A percentile compares a stretch with the other conserved stretches of the same genome.
phyloP scores from a whole-genome alignment of 2,888 invertebrate species.

The Heliconius aoede region DNA sequence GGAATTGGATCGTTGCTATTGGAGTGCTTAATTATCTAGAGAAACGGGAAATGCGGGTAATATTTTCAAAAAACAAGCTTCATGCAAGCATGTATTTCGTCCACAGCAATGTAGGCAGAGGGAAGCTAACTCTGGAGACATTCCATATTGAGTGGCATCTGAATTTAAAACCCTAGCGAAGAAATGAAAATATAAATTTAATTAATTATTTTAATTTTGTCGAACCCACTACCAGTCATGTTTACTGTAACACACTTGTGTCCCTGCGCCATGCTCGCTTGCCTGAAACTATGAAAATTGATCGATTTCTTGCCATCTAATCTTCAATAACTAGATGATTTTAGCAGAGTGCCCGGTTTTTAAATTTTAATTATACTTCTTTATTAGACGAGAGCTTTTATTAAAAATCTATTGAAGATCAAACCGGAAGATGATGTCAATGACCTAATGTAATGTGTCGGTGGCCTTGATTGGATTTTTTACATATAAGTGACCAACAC shows the following conservation, averaged over 20 bases:
- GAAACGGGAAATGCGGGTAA: slow-evolving; percentile 45
- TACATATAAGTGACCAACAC: slow-evolving; percentile 31
- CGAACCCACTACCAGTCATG: too few species aligned
- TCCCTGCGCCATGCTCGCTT: too few species aligned
- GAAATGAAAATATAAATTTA: too few species aligned
- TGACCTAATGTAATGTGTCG: slow-evolving; percentile 25
- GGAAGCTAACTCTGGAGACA: too few species aligned
- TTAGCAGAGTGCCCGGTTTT: background rate
- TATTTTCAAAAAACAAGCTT: background rate
- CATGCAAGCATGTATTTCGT: too few species aligned
- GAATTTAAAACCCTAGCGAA: too few species aligned
- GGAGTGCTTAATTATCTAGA: slow-evolving; percentile 46
- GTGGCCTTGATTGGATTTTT: slow-evolving; percentile 27
- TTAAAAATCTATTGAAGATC: slow-evolving; percentile 4
- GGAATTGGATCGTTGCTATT: slow-evolving; percentile 44
- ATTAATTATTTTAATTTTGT: too few species aligned
- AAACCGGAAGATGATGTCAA: slow-evolving; percentile 26
- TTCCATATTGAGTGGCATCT: too few species aligned
- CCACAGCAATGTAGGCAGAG: too few species aligned
- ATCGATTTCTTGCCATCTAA: slow-evolving; percentile 42
- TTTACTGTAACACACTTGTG: too few species aligned
- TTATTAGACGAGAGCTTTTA: slow-evolving; percentile 13
- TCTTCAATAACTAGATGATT: background rate
- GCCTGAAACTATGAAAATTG: slow-evolving; percentile 36
- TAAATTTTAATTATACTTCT: background rate